These are phyloP conservation scores for Elephas maximus DNA, from an alignment of 2,113 vertebrate genomes.

Conservation along the genomic window DNA sequence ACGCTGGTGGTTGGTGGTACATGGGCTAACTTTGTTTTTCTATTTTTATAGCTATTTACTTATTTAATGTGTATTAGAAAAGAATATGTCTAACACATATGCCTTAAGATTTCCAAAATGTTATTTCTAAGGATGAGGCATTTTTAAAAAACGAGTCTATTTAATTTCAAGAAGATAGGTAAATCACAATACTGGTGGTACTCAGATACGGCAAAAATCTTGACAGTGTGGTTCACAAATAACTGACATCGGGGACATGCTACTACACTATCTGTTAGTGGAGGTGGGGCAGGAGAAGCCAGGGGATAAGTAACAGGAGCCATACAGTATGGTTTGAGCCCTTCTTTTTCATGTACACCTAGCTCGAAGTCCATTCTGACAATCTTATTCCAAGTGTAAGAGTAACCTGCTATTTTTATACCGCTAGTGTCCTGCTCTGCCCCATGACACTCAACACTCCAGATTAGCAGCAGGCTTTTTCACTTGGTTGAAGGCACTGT, in stretches of 20 bases:
- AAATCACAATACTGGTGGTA: background rate
- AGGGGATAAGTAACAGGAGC: background rate
- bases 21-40: slow-evolving; percentile 67
- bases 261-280: background rate
- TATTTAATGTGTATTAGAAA: slow-evolving; percentile 47
- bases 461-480: slow-evolving; percentile 76
- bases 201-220: background rate
- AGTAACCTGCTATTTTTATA: slow-evolving; percentile 83
- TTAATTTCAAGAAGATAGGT: slow-evolving; percentile 57
- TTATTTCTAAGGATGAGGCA: slow-evolving; percentile 36
- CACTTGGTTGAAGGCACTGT: slow-evolving; percentile 51
- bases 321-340: slow-evolving; percentile 6
- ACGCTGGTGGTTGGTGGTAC: slow-evolving; percentile 32
- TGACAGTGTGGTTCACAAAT: background rate
- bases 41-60: slow-evolving; percentile 74
- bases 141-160: slow-evolving; percentile 61
- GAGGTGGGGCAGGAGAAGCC: background rate
- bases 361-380: slow-evolving; percentile 64
- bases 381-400: slow-evolving; percentile 70
- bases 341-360: slow-evolving; percentile 58
- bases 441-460: slow-evolving; percentile 78
- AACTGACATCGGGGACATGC: background rate
- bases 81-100: background rate
- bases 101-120: slow-evolving; percentile 53
- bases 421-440: slow-evolving; percentile 73